Percentiles rank a stretch among this genome's conserved stretches.
These are phyloP conservation scores for Raja brachyura DNA, from an alignment of 2,113 vertebrate genomes.

Conservation along the genomic window DNA sequence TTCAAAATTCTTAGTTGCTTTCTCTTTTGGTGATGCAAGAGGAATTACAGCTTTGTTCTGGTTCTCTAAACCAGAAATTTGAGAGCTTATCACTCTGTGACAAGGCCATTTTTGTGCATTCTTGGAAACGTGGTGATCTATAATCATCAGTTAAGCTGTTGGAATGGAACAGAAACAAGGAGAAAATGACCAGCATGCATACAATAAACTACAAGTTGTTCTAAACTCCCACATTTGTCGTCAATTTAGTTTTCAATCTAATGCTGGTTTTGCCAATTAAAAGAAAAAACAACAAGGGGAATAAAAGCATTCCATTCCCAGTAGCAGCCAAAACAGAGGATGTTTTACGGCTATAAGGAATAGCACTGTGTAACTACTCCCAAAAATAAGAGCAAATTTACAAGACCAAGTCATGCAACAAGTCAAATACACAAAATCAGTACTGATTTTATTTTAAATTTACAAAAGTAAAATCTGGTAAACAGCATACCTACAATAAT, in stretches of 20 bases:
- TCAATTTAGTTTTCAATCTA: not conserved
- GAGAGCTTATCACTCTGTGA: not conserved
- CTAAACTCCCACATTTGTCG: not conserved
- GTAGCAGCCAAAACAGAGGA: not conserved
- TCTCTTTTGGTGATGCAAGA: not conserved
- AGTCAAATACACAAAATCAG: not conserved
- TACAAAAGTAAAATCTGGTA: constrained; percentile 16
- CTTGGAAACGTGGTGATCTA: not conserved
- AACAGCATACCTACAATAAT: not conserved
- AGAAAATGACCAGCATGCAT: not conserved
- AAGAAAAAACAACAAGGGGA: not conserved
- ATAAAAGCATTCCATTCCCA: not conserved
- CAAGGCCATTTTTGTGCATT: not conserved
- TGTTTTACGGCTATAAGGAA: not conserved
- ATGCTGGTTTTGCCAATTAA: not conserved
- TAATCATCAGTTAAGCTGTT: not conserved
- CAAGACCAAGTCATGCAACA: not conserved
- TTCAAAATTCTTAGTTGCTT: not conserved
- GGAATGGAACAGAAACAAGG: not conserved
- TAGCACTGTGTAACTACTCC: not conserved
- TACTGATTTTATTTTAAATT: constrained; percentile 29
- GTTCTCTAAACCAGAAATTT: not conserved
- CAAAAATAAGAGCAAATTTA: not conserved
- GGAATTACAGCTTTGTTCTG: constrained; percentile 4
- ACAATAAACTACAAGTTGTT: not conserved